Base-by-base conservation (phyloP, 2,888 invertebrate species). In the Cheilosia urbana region DNA sequence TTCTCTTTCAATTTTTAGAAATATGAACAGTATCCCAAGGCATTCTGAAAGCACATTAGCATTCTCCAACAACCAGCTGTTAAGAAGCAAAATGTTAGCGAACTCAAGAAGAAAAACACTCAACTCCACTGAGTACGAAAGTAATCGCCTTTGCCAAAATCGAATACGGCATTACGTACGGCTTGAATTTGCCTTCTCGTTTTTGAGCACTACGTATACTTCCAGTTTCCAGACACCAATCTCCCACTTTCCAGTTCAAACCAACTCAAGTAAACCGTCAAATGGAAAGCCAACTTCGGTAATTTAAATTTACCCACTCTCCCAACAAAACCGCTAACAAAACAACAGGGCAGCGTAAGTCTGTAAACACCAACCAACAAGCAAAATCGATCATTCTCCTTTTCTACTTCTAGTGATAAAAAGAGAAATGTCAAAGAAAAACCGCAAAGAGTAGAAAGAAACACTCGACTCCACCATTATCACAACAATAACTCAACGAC, bases 391-490 rank as follows among this genome's bases (percentile, higher is more conserved):
- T 42, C 27, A 27, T 27, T 27, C 6, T 27, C 27, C 27, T 27
- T 4, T 34, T 9, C 60, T 34, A 68, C 47, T 34, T 34, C 34
- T 34, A 71, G n/a, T 58, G 49, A 47, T 58, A 47, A 40, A 73
- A 69, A 49, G 42, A 63, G 37, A 63, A 78, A 68, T 57, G 1
- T 53, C 55, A 49, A 21, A 58, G 34, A 21, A 47, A 3, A 34
- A 45, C 30, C 37, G 13, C 21, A n/a, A 30, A 66, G 62, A 71
- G 49, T 21, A 65, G 15, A 72, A 71, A 21, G 37, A 71, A 49
- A 57, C 62, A 81, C 51, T 75, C 73, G 62, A 71, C 76, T 84
- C 84, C 37, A 37, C 13, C 13, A 37, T 37, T 11, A 30, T 30
- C 30, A 30, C 7, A 30, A 30, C 30, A 30, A 37, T 2, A 37